Conservation (phyloP, 2,888 invertebrate genomes). For the Aspidapion aeneum region DNA sequence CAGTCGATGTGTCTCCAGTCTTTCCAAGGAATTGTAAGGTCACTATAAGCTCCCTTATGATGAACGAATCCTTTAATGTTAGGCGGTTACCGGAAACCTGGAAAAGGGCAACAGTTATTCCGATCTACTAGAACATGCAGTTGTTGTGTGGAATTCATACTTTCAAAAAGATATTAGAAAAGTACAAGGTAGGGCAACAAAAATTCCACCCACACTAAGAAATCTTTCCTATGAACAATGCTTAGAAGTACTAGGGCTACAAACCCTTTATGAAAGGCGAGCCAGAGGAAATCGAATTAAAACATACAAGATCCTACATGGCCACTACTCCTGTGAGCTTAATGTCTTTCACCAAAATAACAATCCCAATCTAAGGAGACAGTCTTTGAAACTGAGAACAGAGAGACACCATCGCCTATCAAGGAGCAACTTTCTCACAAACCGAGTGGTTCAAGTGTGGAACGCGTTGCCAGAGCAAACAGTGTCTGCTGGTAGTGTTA, state of each 20-base stretch:
- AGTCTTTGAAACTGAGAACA: neutral
- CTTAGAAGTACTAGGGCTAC: neutral
- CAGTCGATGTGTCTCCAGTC: too few relatives aligned
- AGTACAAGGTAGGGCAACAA: neutral
- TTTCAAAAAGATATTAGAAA: neutral
- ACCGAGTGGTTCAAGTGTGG: neutral
- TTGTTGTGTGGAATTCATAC: neutral
- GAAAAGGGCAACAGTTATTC: too few relatives aligned
- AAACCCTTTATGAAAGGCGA: neutral
- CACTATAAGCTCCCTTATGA: too few relatives aligned
- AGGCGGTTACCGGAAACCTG: neutral
- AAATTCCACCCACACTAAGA: neutral
- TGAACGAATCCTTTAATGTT: neutral
- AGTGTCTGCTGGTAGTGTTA: neutral
- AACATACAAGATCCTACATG: neutral
- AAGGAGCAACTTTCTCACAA: neutral
- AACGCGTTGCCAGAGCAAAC: neutral
- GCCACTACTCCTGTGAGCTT: neutral
- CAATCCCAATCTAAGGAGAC: neutral
- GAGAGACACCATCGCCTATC: neutral
- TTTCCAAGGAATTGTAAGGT: too few relatives aligned
- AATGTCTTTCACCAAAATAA: neutral
- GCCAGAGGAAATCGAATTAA: neutral
- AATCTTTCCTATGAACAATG: neutral
- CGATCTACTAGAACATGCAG: too few relatives aligned